Percentiles rank a stretch among this genome's conserved stretches.
These are phyloP conservation scores for Centroberyx gerrardi DNA, from an alignment of 2,797 vertebrate genomes.

Conservation along the genomic window DNA sequence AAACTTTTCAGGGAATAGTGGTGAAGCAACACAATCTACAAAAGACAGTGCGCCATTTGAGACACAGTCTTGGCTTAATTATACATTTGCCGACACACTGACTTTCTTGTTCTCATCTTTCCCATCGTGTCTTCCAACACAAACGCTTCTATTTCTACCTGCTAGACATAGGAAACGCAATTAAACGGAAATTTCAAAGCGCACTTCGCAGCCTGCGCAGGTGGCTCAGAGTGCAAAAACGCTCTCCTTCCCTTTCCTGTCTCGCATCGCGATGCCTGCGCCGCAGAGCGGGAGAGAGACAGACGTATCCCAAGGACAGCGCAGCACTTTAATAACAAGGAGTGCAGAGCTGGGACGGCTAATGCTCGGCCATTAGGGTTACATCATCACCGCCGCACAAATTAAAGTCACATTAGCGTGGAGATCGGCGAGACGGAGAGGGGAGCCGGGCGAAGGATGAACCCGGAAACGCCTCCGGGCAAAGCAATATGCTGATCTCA, in stretches of 20 bases:
- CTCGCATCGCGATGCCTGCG: conserved; percentile 33
- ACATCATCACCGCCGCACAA: conserved; percentile 70
- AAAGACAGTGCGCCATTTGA: conserved; percentile 15
- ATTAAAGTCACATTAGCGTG: conserved; percentile 77
- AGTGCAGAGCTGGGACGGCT: conserved; percentile 60
- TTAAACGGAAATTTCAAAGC: conserved; percentile 59
- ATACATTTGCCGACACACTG: conserved; percentile 42
- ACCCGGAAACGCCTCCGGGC: conserved; percentile 53
- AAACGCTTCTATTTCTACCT: conserved; percentile 46
- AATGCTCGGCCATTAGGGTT: conserved; percentile 74
- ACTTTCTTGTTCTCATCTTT: conserved; percentile 40
- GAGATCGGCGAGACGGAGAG: conserved; percentile 54
- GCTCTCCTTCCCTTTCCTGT: conserved; percentile 45
- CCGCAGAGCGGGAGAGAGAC: conserved; percentile 42
- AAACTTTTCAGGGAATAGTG: conserved; percentile 31
- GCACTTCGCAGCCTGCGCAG: conserved; percentile 33
- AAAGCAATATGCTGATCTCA: conserved; percentile 63
- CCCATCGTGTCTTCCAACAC: conserved; percentile 23
- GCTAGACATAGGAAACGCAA: conserved; percentile 57
- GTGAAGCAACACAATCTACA: conserved; percentile 27
- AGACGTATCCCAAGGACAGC: conserved; percentile 72
- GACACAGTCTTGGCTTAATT: conserved; percentile 49
- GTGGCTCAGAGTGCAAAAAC: conserved; percentile 47
- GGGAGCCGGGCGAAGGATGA: conserved; percentile 48
- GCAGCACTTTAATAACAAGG: conserved; percentile 68